Base-by-base conservation (phyloP, 2,888 invertebrate species). In the Allophyes oxyacanthae region DNA sequence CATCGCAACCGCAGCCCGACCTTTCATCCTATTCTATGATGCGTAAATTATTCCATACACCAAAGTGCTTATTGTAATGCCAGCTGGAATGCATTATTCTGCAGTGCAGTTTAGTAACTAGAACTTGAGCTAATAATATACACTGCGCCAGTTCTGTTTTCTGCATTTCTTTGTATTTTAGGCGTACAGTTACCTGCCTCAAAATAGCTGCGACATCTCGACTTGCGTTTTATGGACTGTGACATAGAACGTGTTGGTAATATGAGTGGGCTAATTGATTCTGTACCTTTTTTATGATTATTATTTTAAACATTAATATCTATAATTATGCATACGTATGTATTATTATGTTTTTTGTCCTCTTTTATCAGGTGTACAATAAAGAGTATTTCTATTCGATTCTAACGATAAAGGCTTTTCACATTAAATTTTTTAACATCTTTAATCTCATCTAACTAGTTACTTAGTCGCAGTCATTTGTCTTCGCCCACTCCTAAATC, bases 101-200 rank as follows among this genome's bases (percentile, higher is more conserved):
- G 14, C 57, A 34, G 49, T 64, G 70, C 68, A 72, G 61, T 73
- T 64, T 72, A 65, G 65, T 77, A 78, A 78, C 79, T 78, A 73
- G 80, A 81, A 81, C 75, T 79, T 66, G 61, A 60, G 55, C 68
- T 76, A 76, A 79, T 82, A 81, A 77, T 84, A 78, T 82, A 79
- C 66, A 73, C 68, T 75, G 81, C 65, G 65, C 78, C 70, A 78
- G 71, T 78, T 78, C 78, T 76, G 51, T 72, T 66, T 75, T 69
- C 62, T 78, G 72, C 76, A 72, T 73, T 82, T 75, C 73, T 61
- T 71, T 59, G 63, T 76, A 78, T 76, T 79, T 71, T 58, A 61
- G 53, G 28, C 52, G 49, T 59, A 54, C 52, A 46, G 60, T 56
- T 64, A 64, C 58, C 52, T 58, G 34, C 6, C 56, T 73, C 34